Evolutionary conservation across 2,113 vertebrate genomes (phyloP).

Genomic region (Zosterops lateralis): DNA sequence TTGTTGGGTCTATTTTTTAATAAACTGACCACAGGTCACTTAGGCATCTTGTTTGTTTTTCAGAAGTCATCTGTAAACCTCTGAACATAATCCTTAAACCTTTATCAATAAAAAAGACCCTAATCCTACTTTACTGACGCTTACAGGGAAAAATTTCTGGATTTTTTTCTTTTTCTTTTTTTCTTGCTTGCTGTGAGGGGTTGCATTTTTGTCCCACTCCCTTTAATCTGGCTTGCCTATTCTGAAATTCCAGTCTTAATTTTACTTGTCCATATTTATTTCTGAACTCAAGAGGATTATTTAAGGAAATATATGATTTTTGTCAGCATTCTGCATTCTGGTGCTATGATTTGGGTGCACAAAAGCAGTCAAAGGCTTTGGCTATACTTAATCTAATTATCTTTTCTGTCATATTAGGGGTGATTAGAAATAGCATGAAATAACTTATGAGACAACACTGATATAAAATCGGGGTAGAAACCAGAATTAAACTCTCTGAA

Average conservation of each 20-base stretch:
- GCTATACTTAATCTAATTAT: not conserved
- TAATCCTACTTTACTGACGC: not conserved
- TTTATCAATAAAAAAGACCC: not conserved
- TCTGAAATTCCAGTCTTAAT: not conserved
- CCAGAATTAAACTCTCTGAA: not conserved
- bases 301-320: not conserved
- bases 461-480: not conserved
- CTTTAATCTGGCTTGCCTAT: not conserved
- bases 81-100: not conserved
- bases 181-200: not conserved
- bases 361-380: not conserved
- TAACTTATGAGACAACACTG: not conserved
- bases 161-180: not conserved
- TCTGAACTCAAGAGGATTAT: not conserved
- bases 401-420: not conserved
- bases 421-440: not conserved
- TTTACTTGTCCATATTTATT: not conserved
- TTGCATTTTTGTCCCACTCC: not conserved
- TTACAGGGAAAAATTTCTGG: rapidly evolving
- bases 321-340: not conserved
- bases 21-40: not conserved
- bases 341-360: not conserved
- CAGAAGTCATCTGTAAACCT: not conserved
- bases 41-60: not conserved
- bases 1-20: not conserved